Base-by-base conservation (phyloP, 2,113 vertebrate species). In the Tenrec ecaudatus region DNA sequence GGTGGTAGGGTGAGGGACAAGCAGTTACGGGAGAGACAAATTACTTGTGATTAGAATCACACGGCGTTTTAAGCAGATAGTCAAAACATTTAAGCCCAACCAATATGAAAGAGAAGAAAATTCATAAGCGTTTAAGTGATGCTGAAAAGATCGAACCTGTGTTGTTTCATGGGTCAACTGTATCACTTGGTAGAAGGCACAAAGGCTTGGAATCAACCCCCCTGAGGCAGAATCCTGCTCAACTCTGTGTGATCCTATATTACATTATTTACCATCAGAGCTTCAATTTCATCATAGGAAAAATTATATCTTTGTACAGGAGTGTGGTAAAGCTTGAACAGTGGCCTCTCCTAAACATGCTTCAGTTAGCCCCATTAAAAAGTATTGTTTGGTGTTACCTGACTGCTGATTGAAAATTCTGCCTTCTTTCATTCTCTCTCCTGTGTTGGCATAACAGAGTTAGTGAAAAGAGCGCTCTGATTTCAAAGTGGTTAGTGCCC, bases 371-470 rank as follows among this genome's bases (percentile, higher is more conserved):
- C 58, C 3, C n/a, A 81, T 57, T 12, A 36, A 33, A 86, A 79
- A 77, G 23, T 66, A 23, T 17, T 29, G 11, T 82, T 90, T 75
- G 11, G 76, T 79, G 88, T 83, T 33, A 91, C 5, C 31, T 22
- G 78, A 14, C 31, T 43, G 77, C 27, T 89, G 27, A n/a, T 31
- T 87, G 57, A 92, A 86, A 62, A 93, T 69, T 89, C 83, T 20
- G 75, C 31, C 33, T 47, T 89, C 6, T 36, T 80, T 66, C 4
- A 79, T 53, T 86, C 81, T 91, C 33, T 81, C 16, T 82, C 23
- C 43, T 73, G 43, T 88, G 36, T 33, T 86, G 8, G 22, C 62
- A 82, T 91, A 38, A 93, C 77, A 86, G 4, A 17, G n/a, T 93
- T 82, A 20, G 78, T 38, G 43, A 27, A 76, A 96, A 76, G 12